These are phyloP conservation scores for Piscicola geometra DNA, from an alignment of 2,888 invertebrate genomes.

Conservation along the genomic window DNA sequence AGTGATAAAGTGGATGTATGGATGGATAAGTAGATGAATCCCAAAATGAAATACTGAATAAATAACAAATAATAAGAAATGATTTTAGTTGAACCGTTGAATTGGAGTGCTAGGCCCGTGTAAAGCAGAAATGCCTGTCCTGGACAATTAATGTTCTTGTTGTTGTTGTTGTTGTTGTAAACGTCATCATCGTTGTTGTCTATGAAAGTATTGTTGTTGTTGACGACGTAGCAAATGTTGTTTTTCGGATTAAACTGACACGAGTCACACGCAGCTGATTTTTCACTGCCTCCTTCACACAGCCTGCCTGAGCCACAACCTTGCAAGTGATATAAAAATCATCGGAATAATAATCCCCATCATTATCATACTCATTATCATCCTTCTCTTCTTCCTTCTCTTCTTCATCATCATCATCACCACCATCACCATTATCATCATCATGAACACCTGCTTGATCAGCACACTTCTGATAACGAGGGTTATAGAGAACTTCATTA, in stretches of 20 bases:
- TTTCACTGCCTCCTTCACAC: background rate
- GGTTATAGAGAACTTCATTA: slow-evolving; percentile 51
- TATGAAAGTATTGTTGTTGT: background rate
- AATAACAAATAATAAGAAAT: too few relatives aligned
- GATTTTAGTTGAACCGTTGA: too few relatives aligned
- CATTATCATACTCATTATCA: too few relatives aligned
- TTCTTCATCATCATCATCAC: slow-evolving; percentile 24
- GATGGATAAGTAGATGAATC: too few relatives aligned
- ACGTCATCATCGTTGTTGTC: too few relatives aligned
- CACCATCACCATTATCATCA: slow-evolving; percentile 24
- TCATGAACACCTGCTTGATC: slow-evolving; percentile 42
- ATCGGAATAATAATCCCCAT: too few relatives aligned
- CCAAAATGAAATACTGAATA: too few relatives aligned
- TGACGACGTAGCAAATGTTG: background rate
- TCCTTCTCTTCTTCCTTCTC: background rate
- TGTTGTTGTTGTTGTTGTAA: too few relatives aligned
- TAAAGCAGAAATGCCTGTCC: too few relatives aligned
- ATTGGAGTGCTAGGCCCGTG: too few relatives aligned
- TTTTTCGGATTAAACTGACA: background rate
- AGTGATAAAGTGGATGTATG: too few relatives aligned
- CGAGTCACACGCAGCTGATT: background rate
- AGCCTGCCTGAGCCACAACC: background rate
- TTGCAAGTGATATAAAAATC: background rate
- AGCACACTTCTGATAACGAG: slow-evolving; percentile 51
- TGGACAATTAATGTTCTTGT: too few relatives aligned